These are phyloP conservation scores for Carpatolechia fugitivella DNA, from an alignment of 2,888 invertebrate genomes.

Conservation along the genomic window DNA sequence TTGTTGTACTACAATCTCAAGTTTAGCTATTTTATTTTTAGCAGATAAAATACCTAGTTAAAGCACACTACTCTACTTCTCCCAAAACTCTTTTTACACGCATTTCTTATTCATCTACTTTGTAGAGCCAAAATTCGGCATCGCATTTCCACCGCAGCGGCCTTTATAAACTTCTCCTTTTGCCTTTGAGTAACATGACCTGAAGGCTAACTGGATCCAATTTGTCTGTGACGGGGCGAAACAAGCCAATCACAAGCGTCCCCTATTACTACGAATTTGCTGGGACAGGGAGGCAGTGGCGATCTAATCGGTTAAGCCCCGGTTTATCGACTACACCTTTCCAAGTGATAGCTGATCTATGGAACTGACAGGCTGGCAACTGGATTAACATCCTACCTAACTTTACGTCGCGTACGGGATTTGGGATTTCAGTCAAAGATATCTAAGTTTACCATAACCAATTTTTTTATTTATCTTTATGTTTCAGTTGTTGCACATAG, in stretches of 20 bases:
- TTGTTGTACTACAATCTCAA: too few species aligned
- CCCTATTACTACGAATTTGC: constrained; percentile 55
- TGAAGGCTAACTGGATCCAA: constrained; percentile 66
- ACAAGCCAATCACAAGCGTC: constrained; percentile 66
- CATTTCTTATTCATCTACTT: neutral
- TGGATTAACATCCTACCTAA: constrained; percentile 3
- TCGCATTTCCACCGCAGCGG: neutral
- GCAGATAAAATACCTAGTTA: too few species aligned
- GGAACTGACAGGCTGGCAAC: constrained; percentile 10
- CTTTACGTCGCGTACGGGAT: neutral
- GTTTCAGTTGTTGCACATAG: too few species aligned
- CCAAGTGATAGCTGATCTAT: constrained; percentile 50
- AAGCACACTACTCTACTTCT: too few species aligned
- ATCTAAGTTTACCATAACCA: too few species aligned
- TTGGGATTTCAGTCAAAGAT: neutral
- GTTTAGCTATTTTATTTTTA: too few species aligned
- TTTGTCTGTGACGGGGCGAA: constrained; percentile 65
- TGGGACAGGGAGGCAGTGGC: constrained; percentile 42
- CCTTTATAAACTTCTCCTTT: constrained; percentile 23
- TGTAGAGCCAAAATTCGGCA: neutral
- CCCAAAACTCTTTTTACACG: neutral
- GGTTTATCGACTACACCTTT: constrained; percentile 64
- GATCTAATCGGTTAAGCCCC: constrained; percentile 61
- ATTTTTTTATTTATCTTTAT: too few species aligned
- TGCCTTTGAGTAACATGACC: constrained; percentile 49